Conservation (phyloP, 1,140 invertebrate genomes). For the Harlomillsia oculata region DNA sequence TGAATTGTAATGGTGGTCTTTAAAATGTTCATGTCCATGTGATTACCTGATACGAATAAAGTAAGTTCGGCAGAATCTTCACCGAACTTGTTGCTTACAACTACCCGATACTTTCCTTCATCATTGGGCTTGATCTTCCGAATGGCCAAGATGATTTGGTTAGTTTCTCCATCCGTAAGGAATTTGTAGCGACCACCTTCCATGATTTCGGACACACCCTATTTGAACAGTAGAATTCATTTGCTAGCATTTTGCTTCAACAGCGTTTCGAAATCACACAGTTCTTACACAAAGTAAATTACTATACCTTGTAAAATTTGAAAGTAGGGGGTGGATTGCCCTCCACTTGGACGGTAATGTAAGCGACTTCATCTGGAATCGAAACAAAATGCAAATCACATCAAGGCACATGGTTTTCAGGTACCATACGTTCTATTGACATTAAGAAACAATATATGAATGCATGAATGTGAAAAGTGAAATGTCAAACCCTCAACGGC, state of each 20-base stretch:
- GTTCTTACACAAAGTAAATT: slow-evolving; percentile 3
- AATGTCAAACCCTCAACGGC: slow-evolving; percentile 69
- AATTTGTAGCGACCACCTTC: slow-evolving; percentile 88
- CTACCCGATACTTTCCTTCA: slow-evolving; percentile 91
- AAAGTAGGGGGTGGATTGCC: slow-evolving; percentile 88
- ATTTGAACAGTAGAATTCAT: slow-evolving; percentile 2
- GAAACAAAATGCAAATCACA: slow-evolving; percentile 20
- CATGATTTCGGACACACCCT: slow-evolving; percentile 74
- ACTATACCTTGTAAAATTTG: slow-evolving; percentile 80
- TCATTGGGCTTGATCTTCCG: slow-evolving; percentile 92
- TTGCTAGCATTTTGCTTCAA: background rate
- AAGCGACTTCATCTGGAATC: slow-evolving; percentile 71
- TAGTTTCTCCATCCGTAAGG: slow-evolving; percentile 76
- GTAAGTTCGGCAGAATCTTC: slow-evolving; percentile 89
- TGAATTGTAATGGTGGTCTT: too few relatives aligned
- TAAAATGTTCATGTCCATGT: background rate
- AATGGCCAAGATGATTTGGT: slow-evolving; percentile 84
- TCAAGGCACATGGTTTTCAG: too few relatives aligned
- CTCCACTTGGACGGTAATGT: slow-evolving; percentile 76
- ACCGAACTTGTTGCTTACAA: slow-evolving; percentile 84
- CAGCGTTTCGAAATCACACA: background rate
- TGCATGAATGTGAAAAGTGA: background rate
- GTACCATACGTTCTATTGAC: background rate
- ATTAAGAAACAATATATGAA: background rate
- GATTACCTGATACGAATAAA: slow-evolving; percentile 83